Evolutionary conservation across 2,888 invertebrate species (phyloP).

Genomic region (Lysandra bellargus): DNA sequence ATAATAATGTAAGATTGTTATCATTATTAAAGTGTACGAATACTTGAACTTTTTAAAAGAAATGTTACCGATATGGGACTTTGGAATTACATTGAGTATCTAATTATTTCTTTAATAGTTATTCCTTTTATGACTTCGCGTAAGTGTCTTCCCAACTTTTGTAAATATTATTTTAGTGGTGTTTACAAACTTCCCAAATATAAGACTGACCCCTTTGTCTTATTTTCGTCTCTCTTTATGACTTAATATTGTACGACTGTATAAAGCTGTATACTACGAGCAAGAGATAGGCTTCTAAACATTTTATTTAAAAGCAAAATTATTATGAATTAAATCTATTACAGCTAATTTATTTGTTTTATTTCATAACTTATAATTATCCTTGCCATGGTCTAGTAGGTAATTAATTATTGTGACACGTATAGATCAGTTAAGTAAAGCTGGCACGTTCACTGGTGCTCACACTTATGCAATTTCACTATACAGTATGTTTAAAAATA

Average conservation of each 20-base stretch:
- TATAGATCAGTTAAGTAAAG: too few species aligned
- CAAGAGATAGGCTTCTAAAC: constrained; percentile 70
- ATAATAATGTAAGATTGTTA: constrained; percentile 74
- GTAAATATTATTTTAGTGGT: constrained; percentile 74
- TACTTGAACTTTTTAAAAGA: constrained; percentile 59
- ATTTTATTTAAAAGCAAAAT: constrained; percentile 69
- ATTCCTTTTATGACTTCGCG: constrained; percentile 65
- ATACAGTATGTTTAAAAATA: too few species aligned
- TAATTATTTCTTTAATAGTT: constrained; percentile 61
- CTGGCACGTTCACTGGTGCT: too few species aligned
- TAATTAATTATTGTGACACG: too few species aligned
- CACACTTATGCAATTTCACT: too few species aligned
- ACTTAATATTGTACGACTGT: constrained; percentile 54
- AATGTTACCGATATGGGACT: constrained; percentile 65
- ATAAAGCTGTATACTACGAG: constrained; percentile 70
- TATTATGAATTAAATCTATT: constrained; percentile 73
- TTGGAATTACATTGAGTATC: constrained; percentile 55
- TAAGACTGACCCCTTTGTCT: constrained; percentile 81
- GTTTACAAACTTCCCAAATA: constrained; percentile 79
- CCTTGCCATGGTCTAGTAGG: too few species aligned
- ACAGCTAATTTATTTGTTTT: constrained; percentile 48
- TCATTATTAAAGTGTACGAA: constrained; percentile 65
- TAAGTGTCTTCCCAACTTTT: constrained; percentile 77
- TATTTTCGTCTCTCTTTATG: constrained; percentile 74
- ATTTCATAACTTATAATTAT: constrained; percentile 36